phyloP scores from a whole-genome alignment of 2,797 vertebrate species.

The Novumbra hubbsi region DNA sequence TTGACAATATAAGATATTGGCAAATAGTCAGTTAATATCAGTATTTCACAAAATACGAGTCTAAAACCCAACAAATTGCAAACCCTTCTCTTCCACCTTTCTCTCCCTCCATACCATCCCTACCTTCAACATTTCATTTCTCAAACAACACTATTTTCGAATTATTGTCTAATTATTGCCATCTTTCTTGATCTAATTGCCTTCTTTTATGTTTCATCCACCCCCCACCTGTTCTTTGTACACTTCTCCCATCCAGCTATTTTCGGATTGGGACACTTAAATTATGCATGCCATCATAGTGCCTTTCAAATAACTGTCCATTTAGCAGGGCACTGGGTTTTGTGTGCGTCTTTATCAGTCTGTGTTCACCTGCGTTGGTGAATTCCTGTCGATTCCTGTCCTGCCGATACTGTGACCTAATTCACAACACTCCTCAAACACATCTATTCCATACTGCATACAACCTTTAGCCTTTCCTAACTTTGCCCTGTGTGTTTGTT shows the following conservation, averaged over 20 bases:
- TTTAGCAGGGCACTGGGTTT: slow-evolving; percentile 43
- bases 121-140: background rate
- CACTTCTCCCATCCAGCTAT: slow-evolving; percentile 55
- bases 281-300: slow-evolving; percentile 73
- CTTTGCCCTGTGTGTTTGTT: too few species aligned
- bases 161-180: background rate
- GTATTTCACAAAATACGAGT: too few species aligned
- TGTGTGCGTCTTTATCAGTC: slow-evolving; percentile 4
- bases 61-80: too few species aligned
- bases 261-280: slow-evolving; percentile 64
- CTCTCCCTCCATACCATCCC: background rate
- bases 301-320: slow-evolving; percentile 60
- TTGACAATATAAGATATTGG: too few species aligned
- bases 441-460: too few species aligned
- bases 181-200: slow-evolving; percentile 18
- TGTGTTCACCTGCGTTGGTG: background rate
- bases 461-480: too few species aligned
- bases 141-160: background rate
- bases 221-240: slow-evolving; percentile 36
- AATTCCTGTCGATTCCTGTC: too few species aligned
- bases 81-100: background rate
- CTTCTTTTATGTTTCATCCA: slow-evolving; percentile 1
- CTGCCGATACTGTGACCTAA: too few species aligned
- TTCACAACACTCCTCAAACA: too few species aligned
- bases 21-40: too few species aligned